A percentile compares a stretch with the other conserved stretches of the same genome.
These are phyloP conservation scores for Dipodomys spectabilis DNA, from an alignment of 2,113 vertebrate genomes.

Conservation along the genomic window DNA sequence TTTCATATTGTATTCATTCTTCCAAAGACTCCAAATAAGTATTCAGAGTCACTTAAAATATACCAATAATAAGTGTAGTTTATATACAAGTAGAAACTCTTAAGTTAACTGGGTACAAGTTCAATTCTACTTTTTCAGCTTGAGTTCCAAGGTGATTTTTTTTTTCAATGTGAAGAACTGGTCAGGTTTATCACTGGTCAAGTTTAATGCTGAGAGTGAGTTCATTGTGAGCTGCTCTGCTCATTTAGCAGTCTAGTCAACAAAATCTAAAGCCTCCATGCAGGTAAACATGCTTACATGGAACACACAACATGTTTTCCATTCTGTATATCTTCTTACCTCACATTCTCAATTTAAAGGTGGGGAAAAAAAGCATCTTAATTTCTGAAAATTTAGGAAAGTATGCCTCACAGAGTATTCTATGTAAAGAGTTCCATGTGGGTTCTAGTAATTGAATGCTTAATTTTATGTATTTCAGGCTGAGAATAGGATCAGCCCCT, in stretches of 20 bases:
- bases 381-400: not conserved
- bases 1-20: too few species aligned
- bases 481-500: not conserved
- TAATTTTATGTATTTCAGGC: not conserved
- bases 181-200: too few species aligned
- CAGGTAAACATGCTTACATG: constrained; percentile 3
- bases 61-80: too few species aligned
- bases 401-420: not conserved
- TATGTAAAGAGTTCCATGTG: constrained; percentile 11
- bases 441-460: not conserved
- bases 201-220: too few species aligned
- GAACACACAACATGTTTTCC: not conserved
- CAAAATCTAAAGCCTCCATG: not conserved
- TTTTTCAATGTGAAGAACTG: too few species aligned
- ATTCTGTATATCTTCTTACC: not conserved
- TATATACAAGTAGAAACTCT: too few species aligned
- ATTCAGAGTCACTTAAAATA: too few species aligned
- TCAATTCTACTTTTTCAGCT: too few species aligned
- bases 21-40: too few species aligned
- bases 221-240: not conserved
- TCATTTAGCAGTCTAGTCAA: not conserved
- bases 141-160: too few species aligned
- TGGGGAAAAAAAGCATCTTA: not conserved
- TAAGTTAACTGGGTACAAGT: too few species aligned
- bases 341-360: not conserved